These are phyloP conservation scores for Pseudochirops cupreus DNA, from an alignment of 2,797 vertebrate species.

Conservation along the genomic window DNA sequence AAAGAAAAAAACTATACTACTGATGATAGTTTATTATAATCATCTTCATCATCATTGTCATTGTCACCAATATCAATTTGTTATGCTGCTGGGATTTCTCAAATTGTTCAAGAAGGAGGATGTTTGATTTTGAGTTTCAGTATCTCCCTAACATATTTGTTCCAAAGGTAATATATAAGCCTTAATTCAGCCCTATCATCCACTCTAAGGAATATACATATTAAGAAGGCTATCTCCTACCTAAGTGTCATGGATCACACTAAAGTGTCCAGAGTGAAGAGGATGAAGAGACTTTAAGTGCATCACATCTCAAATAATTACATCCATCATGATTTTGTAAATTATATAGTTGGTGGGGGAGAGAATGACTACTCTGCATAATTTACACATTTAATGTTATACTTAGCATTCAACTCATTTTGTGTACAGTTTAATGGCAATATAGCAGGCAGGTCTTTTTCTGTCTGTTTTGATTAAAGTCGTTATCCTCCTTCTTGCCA, in stretches of 20 bases:
- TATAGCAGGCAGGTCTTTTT: constrained; percentile 17
- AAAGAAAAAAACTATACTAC: not conserved
- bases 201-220: constrained; percentile 4
- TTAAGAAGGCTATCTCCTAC: constrained; percentile 5
- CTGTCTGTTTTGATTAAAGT: constrained; percentile 12
- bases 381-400: constrained; percentile 51
- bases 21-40: not conserved
- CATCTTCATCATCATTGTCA: not conserved
- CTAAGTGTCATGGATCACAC: constrained; percentile 32
- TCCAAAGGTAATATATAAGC: not conserved
- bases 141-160: constrained; percentile 17
- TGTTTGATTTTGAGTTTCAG: constrained; percentile 29
- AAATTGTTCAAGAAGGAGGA: not conserved
- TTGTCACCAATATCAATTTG: not conserved
- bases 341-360: not conserved
- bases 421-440: constrained; percentile 38
- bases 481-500: not conserved
- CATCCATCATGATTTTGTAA: constrained; percentile 37
- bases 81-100: constrained; percentile 3
- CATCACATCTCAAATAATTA: constrained; percentile 22
- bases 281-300: constrained; percentile 1
- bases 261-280: constrained; percentile 40
- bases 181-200: constrained; percentile 4
- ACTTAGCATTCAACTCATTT: constrained; percentile 37
- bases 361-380: constrained; percentile 3